Evolutionary conservation across 2,797 vertebrate species (phyloP), one percentile per base, ranked within the genome.

Genomic region (Schizopygopsis malacanthus): DNA sequence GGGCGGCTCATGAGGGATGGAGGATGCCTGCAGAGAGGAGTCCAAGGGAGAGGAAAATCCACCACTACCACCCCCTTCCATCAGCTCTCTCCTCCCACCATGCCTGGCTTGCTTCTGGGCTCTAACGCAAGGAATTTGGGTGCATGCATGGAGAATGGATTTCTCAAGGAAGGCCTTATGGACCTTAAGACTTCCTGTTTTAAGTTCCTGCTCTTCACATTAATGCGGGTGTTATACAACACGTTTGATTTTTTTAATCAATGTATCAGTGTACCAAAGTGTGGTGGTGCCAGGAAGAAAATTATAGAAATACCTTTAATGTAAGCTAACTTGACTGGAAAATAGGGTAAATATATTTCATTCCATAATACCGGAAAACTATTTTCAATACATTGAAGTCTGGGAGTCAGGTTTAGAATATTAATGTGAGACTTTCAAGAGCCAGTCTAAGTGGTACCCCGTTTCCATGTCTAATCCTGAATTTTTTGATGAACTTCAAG

Each of bases 141-240:
- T 91, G 91, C 92, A 94, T 90, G 92, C 94, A 92, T 93, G 93
- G 86, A 93, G 95, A 95, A 94, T 93, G 93, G 92, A 94, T 95
- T 95, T 88, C 86, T 89, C 90, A 90, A 91, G 92, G 92, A 93
- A 84, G 50, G 33, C 47, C n/a, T 56, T 93, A 94, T 92, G 92
- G 93, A 94, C 16, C 93, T 94, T 94, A 94, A 90, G 91, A 92
- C 93, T 93, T 92, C 90, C 92, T 86, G 90, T 91, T 95, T 94
- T 94, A 94, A 89, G 91, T 93, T 93, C 89, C 92, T 87, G 90
- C 91, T 88, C 84, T 89, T 87, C 54, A 91, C 90, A 89, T 90
- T 84, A 72, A 86, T 85, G 28, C n/a, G 37, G 33, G 28, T 82
- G n/a, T 85, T 78, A 54, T 9, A 22, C 39, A 63, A 50, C 72